Evolutionary conservation across 2,888 invertebrate species (phyloP), one percentile per base, ranked within the genome.

Genomic region (Spisula subtruncata): DNA sequence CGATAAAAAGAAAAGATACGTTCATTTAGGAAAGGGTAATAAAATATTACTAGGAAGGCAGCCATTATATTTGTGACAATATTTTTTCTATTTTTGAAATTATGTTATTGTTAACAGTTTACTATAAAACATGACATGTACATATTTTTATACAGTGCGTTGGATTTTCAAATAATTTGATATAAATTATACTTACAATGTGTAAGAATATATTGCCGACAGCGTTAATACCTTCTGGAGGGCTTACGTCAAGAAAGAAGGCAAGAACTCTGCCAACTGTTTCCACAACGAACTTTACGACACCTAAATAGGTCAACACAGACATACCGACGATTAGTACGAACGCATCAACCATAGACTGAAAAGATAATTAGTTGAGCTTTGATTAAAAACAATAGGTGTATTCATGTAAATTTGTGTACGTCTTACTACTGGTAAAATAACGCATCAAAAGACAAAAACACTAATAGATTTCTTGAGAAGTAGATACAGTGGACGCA

Each of bases 151-250:
- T 5, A 5, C 41, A 41, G 8, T 5, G 41, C 8, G 4, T 8
- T 8, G 41, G 8, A 41, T 41, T 41, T 5, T 2, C 8, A 5
- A 41, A 41, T 5, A 8, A 41, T 8, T 5, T 41, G 8, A 41
- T 41, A 41, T 41, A 41, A 41, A 5, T 2, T 41, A 54, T 66
- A 81, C 66, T 41, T 51, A 87, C 87, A 29, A 87, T 35, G 51
- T 87, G 83, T 16, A 87, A 35, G 29, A 87, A 87, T 6, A 87
- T 87, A 75, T 87, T 87, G 0, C 87, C 87, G 6, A 87, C 51
- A 1, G 87, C 75, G 41, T 87, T 87, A 12, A 87, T 87, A 14
- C 87, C 87, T 41, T 87, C 87, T n/a, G 75, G 35, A 8, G 87
- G 87, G n/a, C 83, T 87, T 8, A 54, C 51, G 32, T 56, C 83